Percentiles rank a stretch among this genome's conserved stretches.
Evolutionary conservation across 2,888 invertebrate species (phyloP).

Genomic region (Xestoiulus laeticollis): DNA sequence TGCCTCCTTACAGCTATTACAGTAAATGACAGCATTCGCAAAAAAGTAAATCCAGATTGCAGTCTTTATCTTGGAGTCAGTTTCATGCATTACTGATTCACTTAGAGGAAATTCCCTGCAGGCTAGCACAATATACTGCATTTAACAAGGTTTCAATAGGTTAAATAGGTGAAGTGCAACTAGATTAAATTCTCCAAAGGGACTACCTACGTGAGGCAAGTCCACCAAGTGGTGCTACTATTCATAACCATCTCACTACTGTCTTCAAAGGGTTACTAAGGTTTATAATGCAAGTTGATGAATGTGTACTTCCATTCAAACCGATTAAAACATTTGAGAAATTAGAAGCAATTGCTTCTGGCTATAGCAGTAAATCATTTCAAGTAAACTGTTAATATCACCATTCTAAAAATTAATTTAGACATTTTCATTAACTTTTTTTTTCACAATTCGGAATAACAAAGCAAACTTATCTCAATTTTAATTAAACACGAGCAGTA

Average conservation of each 20-base stretch:
- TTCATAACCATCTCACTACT: neutral
- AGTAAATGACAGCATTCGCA: slow-evolving; percentile 38
- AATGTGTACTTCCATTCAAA: neutral
- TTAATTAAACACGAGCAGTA: too few species aligned
- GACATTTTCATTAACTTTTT: too few species aligned
- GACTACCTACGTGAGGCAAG: neutral
- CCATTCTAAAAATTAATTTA: too few species aligned
- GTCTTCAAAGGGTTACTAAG: neutral
- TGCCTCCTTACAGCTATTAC: slow-evolving; percentile 39
- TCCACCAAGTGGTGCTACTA: neutral
- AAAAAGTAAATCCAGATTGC: slow-evolving; percentile 40
- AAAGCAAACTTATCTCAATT: too few species aligned
- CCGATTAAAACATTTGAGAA: too few species aligned
- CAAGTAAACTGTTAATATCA: too few species aligned
- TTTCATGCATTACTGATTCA: slow-evolving; percentile 43
- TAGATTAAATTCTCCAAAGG: slow-evolving; percentile 10
- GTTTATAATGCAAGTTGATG: neutral
- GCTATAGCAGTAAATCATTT: too few species aligned
- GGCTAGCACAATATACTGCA: neutral
- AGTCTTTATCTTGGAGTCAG: slow-evolving; percentile 36
- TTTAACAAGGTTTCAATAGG: slow-evolving; percentile 43
- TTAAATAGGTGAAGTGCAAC: slow-evolving; percentile 35
- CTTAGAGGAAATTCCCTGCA: slow-evolving; percentile 2
- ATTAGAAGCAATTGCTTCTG: too few species aligned
- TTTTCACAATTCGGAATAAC: too few species aligned